Base-by-base conservation (phyloP, 2,113 vertebrate genomes). In the Mixornis gularis region DNA sequence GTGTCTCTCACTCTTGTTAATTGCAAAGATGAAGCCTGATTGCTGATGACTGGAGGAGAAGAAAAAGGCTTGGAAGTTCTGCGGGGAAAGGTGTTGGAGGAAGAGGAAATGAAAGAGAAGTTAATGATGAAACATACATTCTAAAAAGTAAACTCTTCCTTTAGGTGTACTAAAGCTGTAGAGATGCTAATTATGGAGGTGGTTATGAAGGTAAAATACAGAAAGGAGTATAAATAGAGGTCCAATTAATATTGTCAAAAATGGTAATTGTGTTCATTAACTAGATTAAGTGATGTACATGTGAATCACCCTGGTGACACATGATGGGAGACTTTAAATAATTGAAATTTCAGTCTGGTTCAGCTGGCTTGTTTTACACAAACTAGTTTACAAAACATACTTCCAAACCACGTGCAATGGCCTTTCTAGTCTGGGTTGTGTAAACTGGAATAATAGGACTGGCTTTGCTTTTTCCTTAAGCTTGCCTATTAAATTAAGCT, bases 211-310 rank as follows among this genome's bases (percentile, higher is more conserved):
- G 59, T 76, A 63, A 93, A 96, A 87, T 76, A 63, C 88, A 93
- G 74, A 92, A 89, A 77, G 43, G 10, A 88, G 17, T 48, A 9
- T 41, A 88, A 92, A 51, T 80, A 34, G 8, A 44, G n/a, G 66
- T 87, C 55, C 30, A 94, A 93, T 89, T 94, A 92, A 90, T 91
- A 95, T 60, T 90, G 69, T 93, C 81, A 89, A 83, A 93, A 91
- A 91, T 51, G 36, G 30, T 79, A 90, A 86, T 86, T 92, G 86
- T 86, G 44, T 89, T 93, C 34, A 72, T 94, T 94, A 92, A 52
- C 32, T 59, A 72, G 62, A 65, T 52, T 74, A 65, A 87, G 46
- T 85, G 44, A 81, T 69, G 44, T 78, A 78, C 29, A 55, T 44
- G 49, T 96, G 93, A 93, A 91, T 93, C 92, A 83, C 41, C 48